Evolutionary conservation across 2,888 invertebrate species (phyloP).

Genomic region (Oscheius myriophilus): DNA sequence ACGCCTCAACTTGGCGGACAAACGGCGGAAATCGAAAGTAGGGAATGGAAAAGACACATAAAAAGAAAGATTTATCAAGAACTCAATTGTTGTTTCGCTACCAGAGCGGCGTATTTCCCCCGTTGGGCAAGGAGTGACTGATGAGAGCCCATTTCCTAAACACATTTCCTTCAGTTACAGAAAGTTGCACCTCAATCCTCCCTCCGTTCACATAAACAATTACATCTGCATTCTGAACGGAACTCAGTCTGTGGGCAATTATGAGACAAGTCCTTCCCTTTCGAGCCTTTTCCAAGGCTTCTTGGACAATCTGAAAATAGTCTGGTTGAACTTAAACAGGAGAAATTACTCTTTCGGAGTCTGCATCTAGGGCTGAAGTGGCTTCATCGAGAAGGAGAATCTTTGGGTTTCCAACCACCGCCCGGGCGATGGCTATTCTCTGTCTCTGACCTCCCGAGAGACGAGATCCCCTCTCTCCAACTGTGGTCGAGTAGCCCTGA

Average conservation of each 20-base stretch:
- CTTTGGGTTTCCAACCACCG: conserved; percentile 51
- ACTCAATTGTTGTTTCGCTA: too few relatives aligned
- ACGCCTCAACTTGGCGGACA: too few relatives aligned
- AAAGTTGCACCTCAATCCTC: conserved; percentile 40
- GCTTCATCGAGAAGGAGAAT: conserved; percentile 58
- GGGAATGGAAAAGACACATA: too few relatives aligned
- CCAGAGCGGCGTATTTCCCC: too few relatives aligned
- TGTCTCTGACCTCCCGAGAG: conserved; percentile 73
- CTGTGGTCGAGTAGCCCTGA: conserved; percentile 70
- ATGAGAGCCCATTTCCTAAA: too few relatives aligned
- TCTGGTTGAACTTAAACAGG: not conserved
- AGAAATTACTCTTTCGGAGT: conserved; percentile 55
- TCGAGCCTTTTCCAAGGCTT: conserved; percentile 84
- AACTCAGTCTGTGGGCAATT: conserved; percentile 67
- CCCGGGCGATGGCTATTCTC: conserved; percentile 69
- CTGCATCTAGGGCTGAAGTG: conserved; percentile 56
- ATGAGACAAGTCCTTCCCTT: conserved; percentile 72
- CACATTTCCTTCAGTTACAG: too few relatives aligned
- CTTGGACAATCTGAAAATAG: conserved; percentile 78
- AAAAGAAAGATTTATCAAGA: too few relatives aligned
- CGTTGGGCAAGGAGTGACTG: too few relatives aligned
- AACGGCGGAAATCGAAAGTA: too few relatives aligned
- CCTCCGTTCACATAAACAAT: conserved; percentile 54
- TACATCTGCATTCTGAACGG: conserved; percentile 66
- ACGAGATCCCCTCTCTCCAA: conserved; percentile 72